Evolutionary conservation across 64 coral and sea anemone species (phyloP), one percentile per base, ranked within the genome.

Genomic region (Stichodactyla mertensii): DNA sequence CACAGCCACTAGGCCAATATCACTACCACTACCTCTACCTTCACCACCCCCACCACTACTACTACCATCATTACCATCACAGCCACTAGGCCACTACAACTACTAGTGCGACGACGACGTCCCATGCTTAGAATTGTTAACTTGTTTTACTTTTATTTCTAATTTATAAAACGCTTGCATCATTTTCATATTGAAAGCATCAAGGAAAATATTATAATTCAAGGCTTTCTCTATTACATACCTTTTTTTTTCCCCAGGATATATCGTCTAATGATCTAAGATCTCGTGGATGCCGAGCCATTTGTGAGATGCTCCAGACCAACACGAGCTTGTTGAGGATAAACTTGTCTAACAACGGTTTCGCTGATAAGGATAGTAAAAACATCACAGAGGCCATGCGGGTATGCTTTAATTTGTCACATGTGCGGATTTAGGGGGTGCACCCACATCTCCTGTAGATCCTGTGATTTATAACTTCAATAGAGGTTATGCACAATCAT

Each of bases 251-350:
- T n/a, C n/a, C n/a, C 13, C 22, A 95, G 94, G 90, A 95, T 87
- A 55, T 95, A 55, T 95, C 94, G 12, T 95, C 88, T 22, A 95
- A 95, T 78, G 86, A 92, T 23, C 77, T 95, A 6, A 88, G 94
- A 80, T 53, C 66, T 64, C 19, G 27, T 7, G 94, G 94, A 24
- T 95, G 94, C 51, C 51, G 54, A 2, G 88, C 84, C 31, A 87
- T 95, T 23, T 92, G 84, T 80, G 94, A 95, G 57, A 95, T 95
- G 94, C 84, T 95, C 84, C 94, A 92, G 28, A 80, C 89, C 66
- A 95, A 95, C 81, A 77, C 67, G 16, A 92, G 62, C 54, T 82
- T 95, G 71, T 78, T 92, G 14, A 95, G 90, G 77, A 85, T 95
- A 11, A 77, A 95, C 51, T 54, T 95, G 10, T 85, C 94, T 13